Base-by-base conservation (phyloP, 2,797 vertebrate genomes). In the Protonibea diacanthus region DNA sequence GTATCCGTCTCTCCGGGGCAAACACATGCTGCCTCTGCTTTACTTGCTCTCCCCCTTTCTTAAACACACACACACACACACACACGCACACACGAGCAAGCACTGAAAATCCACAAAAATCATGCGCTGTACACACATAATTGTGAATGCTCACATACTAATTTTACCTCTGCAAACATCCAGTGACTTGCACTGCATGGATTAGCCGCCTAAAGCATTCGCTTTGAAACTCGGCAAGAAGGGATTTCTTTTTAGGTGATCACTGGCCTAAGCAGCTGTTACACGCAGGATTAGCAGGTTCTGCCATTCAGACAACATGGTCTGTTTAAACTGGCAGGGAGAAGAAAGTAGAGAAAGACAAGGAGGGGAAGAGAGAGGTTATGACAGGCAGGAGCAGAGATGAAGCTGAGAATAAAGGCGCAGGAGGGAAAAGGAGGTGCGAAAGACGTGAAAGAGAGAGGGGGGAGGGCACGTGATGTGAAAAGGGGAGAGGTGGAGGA, bases 211-310 rank as follows among this genome's bases (percentile, higher is more conserved):
- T 74, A 88, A 91, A 91, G 84, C 74, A 60, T 85, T 88, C 76
- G 84, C 82, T 92, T 92, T 93, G 88, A 93, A 92, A 88, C 66
- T 74, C 75, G 0, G 77, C 76, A 59, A 81, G 82, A 47, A 75
- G 74, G 84, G 88, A 88, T 92, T 93, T 89, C 84, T 91, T 88
- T 91, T 89, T 82, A 84, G 92, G 89, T 91, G 93, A 93, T 93
- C 88, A 82, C 83, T 68, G 85, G 85, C 74, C 86, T 91, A 82
- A 91, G 88, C 84, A 90, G 89, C 84, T 90, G 92, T 91, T 94
- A 92, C 91, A 91, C 10, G 6, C 69, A 51, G 91, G 93, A 94
- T 94, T 93, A 93, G 78, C 87, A 84, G 84, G 70, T 88, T 91
- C 82, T 89, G 88, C 77, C 84, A 89, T 88, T 92, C 88, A 89